These are phyloP conservation scores for Xenopus petersii DNA, from an alignment of 2,797 vertebrate genomes.

Conservation along the genomic window DNA sequence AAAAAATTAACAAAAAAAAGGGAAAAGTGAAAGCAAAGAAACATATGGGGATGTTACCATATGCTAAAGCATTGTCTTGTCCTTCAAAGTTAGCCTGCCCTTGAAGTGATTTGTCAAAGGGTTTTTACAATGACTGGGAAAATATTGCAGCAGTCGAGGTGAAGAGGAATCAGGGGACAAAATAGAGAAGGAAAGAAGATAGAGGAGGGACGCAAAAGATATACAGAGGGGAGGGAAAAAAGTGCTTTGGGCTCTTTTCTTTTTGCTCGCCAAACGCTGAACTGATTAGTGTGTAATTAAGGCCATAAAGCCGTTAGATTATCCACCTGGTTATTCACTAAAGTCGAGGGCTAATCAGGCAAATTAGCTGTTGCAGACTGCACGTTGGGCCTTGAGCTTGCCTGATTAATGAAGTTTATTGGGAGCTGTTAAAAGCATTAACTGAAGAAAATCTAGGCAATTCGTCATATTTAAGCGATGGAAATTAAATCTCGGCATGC, in stretches of 20 bases:
- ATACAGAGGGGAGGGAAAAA: slow-evolving; percentile 6
- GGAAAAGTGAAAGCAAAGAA: slow-evolving; percentile 51
- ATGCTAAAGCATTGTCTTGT: slow-evolving; percentile 96
- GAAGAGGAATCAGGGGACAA: slow-evolving; percentile 50
- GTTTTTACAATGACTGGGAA: slow-evolving; percentile 70
- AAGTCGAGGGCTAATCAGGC: slow-evolving; percentile 89
- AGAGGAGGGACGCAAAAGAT: neutral
- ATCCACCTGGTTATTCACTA: slow-evolving; percentile 98
- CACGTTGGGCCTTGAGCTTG: slow-evolving; percentile 79
- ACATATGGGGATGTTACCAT: slow-evolving; percentile 90
- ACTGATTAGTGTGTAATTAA: slow-evolving; percentile 99
- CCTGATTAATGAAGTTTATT: slow-evolving; percentile 99
- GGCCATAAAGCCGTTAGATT: slow-evolving; percentile 95
- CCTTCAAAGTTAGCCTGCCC: slow-evolving; percentile 97
- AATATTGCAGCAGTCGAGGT: slow-evolving; percentile 53
- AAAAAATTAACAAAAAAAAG: slow-evolving; percentile 27
- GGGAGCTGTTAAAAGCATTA: slow-evolving; percentile 99
- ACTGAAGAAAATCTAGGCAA: slow-evolving; percentile 91
- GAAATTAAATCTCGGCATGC: slow-evolving; percentile 92
- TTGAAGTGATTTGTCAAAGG: slow-evolving; percentile 94
- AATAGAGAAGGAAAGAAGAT: slow-evolving; percentile 20
- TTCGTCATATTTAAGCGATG: slow-evolving; percentile 98
- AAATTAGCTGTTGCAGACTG: slow-evolving; percentile 82
- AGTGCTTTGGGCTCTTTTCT: slow-evolving; percentile 58
- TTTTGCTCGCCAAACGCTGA: slow-evolving; percentile 81